Conservation (phyloP, 2,797 vertebrate genomes). For the Myotis myotis region DNA sequence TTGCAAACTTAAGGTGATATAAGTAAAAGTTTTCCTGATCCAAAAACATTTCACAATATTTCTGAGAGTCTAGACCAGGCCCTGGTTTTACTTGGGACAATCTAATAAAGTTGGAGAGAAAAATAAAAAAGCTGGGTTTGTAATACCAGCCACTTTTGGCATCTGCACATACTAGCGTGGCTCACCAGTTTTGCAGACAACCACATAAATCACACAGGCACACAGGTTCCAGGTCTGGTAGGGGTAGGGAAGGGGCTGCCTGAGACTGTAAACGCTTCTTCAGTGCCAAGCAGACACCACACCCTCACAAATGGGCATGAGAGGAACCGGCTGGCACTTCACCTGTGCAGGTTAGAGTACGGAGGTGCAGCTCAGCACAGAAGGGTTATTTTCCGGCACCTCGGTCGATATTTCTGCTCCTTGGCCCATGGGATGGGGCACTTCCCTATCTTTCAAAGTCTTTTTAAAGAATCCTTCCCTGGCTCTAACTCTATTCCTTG, state of each 20-base stretch:
- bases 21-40: conserved; percentile 45
- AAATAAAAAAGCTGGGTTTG: background rate
- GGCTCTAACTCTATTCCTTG: conserved; percentile 58
- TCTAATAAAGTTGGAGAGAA: background rate
- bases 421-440: conserved; percentile 51
- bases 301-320: background rate
- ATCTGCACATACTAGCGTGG: background rate
- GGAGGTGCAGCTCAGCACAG: background rate
- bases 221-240: background rate
- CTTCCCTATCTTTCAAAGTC: conserved; percentile 55
- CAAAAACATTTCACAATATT: conserved; percentile 37
- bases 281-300: background rate
- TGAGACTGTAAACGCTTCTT: background rate
- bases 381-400: conserved; percentile 59
- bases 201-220: background rate
- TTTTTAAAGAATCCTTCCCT: conserved; percentile 61
- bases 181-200: background rate
- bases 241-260: background rate
- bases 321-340: background rate
- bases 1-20: conserved; percentile 46
- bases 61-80: background rate
- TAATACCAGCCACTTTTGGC: background rate
- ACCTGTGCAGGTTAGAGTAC: background rate
- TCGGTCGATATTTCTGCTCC: conserved; percentile 54
- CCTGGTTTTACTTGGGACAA: background rate